Evolutionary conservation across 1,140 invertebrate species (phyloP).

Genomic region (Papilio xuthus): DNA sequence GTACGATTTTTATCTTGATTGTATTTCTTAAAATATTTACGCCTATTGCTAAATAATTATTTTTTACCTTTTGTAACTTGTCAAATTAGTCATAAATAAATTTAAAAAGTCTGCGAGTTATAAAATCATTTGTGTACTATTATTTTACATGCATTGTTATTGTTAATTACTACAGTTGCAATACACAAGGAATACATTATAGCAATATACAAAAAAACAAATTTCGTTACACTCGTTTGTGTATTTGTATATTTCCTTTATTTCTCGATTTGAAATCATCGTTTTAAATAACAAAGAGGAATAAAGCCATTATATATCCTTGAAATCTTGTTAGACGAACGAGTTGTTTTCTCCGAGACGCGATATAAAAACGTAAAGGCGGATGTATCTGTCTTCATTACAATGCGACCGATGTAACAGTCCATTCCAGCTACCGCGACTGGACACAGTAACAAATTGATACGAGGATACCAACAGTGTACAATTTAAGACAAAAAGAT

Average conservation of each 20-base stretch:
- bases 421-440: constrained; percentile 40
- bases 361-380: constrained; percentile 51
- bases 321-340: constrained; percentile 45
- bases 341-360: constrained; percentile 41
- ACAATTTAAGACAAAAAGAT: constrained; percentile 8
- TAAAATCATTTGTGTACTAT: too few species aligned
- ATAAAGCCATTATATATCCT: constrained; percentile 36
- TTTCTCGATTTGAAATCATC: constrained; percentile 6
- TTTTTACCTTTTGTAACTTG: too few species aligned
- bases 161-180: too few species aligned
- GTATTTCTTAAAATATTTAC: too few species aligned
- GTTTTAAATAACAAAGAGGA: constrained; percentile 24
- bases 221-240: neutral
- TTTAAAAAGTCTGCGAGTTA: too few species aligned
- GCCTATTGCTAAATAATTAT: too few species aligned
- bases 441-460: constrained; percentile 29
- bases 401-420: constrained; percentile 47
- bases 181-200: neutral
- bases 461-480: constrained; percentile 2
- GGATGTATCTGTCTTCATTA: constrained; percentile 59
- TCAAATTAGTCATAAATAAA: too few species aligned
- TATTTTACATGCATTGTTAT: too few species aligned
- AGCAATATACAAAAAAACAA: neutral
- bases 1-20: too few species aligned
- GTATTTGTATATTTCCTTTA: neutral